Percentiles rank a stretch among this genome's conserved stretches.
Evolutionary conservation across 2,113 vertebrate genomes (phyloP).

Genomic region (Dasyornis broadbenti): DNA sequence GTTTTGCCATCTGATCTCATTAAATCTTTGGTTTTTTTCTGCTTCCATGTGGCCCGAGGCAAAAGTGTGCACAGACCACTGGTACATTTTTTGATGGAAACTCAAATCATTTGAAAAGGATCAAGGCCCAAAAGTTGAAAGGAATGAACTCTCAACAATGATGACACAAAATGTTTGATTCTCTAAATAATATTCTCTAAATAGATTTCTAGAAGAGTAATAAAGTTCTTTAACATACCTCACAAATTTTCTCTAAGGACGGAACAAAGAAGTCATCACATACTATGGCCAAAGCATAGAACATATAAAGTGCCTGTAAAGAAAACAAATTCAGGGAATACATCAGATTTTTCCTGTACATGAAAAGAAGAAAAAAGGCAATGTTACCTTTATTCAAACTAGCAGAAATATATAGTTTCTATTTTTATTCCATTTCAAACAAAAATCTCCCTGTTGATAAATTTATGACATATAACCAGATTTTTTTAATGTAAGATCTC

Average conservation of each 20-base stretch:
- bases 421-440: background rate
- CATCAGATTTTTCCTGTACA: background rate
- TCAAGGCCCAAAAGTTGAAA: background rate
- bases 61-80: background rate
- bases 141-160: background rate
- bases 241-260: constrained; percentile 95
- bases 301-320: constrained; percentile 93
- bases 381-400: background rate
- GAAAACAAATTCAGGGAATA: background rate
- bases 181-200: background rate
- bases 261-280: constrained; percentile 98
- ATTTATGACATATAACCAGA: background rate
- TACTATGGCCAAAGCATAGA: constrained; percentile 93
- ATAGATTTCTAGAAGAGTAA: background rate
- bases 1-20: background rate
- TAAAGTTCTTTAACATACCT: constrained; percentile 73
- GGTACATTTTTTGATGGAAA: background rate
- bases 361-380: background rate
- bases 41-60: background rate
- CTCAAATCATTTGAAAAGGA: background rate
- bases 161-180: background rate
- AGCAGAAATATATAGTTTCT: background rate
- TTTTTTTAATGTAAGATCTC: background rate
- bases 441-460: background rate
- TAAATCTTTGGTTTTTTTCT: background rate